phyloP scores from a whole-genome alignment of 2,888 invertebrate genomes.

The Philopedon plagiatum region DNA sequence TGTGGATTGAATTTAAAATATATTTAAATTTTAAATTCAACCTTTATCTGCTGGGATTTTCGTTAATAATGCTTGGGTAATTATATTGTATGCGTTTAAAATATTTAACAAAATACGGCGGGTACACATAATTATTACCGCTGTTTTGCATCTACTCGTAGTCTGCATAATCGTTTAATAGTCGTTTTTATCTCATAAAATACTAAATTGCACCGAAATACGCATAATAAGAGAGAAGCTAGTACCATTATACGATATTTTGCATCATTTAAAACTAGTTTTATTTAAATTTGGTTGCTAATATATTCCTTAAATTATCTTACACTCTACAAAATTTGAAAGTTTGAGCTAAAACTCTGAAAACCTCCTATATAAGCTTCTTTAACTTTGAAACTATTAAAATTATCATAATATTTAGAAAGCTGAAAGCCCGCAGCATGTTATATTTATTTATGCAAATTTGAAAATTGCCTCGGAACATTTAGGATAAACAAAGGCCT shows the following conservation, averaged over 20 bases:
- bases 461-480: slow-evolving; percentile 44
- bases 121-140: slow-evolving; percentile 29
- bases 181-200: slow-evolving; percentile 21
- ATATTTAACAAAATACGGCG: slow-evolving; percentile 34
- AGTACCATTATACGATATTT: slow-evolving; percentile 15
- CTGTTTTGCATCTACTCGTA: slow-evolving; percentile 39
- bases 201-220: slow-evolving; percentile 23
- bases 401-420: slow-evolving; percentile 46
- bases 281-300: slow-evolving; percentile 38
- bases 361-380: slow-evolving; percentile 32
- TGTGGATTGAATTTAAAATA: slow-evolving; percentile 14
- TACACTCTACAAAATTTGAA: slow-evolving; percentile 30
- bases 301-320: slow-evolving; percentile 34
- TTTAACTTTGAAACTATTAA: slow-evolving; percentile 45
- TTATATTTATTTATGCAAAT: slow-evolving; percentile 46
- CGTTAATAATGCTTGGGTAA: slow-evolving; percentile 26
- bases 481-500: slow-evolving; percentile 44
- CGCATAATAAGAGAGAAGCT: slow-evolving; percentile 31
- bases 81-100: slow-evolving; percentile 24
- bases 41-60: slow-evolving; percentile 20
- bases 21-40: slow-evolving; percentile 40
- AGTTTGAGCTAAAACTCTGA: slow-evolving; percentile 33
- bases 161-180: slow-evolving; percentile 28
- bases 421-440: slow-evolving; percentile 30
- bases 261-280: slow-evolving; percentile 36